Base-by-base conservation (phyloP, 1,140 invertebrate species). In the Drosophila pseudoananassae region DNA sequence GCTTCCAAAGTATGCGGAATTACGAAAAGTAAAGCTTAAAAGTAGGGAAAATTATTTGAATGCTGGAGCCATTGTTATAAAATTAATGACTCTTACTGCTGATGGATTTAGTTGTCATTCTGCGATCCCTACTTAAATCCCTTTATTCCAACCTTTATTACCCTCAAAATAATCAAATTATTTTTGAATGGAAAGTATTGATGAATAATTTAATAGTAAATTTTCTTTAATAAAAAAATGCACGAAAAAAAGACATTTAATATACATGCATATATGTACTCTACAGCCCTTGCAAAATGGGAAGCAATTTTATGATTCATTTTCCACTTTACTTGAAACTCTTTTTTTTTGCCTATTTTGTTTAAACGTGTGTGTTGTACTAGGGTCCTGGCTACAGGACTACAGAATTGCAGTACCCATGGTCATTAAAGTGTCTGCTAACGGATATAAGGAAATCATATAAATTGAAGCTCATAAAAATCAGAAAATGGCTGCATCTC, bases 401-500 rank as follows among this genome's bases (percentile, higher is more conserved):
- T 17, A 17, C 7, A 15, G 56, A 53, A 47, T 43, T 36, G 33
- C 47, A 33, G 51, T 45, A 43, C 52, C 58, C 51, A 31, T 47
- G 70, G 59, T 53, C 50, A 58, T 72, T 72, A 69, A 49, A 66
- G 78, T 61, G 54, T 27, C 36, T 33, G 56, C 64, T 14, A 54
- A 78, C 68, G 82, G 81, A 87, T 81, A 78, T 68, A 75, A 75
- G 81, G 73, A 81, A 85, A 85, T 76, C 68, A 85, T 84, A 85
- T 85, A 80, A 85, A 85, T 87, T 85, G 64, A 81, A 60, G 77
- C 81, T 85, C 81, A 85, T 85, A 85, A 87, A 85, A 85, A 85
- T 85, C 81, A 85, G 2, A 20, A 20, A 20, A 20, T 85, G 81
- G 50, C 68, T 56, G 81, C 81, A 80, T 74, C 73, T 85, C 63